These are phyloP conservation scores for Pangasianodon hypophthalmus DNA, from an alignment of 2,113 vertebrate genomes.

Conservation along the genomic window DNA sequence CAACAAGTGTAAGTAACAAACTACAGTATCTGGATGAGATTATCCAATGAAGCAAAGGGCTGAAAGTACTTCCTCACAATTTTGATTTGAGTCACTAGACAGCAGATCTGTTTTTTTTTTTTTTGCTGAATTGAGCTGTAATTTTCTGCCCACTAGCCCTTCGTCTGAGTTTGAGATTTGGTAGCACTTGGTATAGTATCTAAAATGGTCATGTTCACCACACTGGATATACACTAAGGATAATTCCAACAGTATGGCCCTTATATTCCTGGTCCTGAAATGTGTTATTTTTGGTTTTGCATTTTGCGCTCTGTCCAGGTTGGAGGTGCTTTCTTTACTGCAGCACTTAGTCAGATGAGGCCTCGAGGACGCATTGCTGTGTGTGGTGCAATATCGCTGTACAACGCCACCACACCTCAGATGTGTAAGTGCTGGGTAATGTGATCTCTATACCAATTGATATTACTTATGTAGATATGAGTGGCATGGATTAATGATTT, in stretches of 20 bases:
- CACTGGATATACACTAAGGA: not conserved
- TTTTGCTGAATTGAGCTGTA: not conserved
- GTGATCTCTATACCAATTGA: not conserved
- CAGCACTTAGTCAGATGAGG: constrained; percentile 83
- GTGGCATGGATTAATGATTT: not conserved
- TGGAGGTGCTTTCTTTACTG: constrained; percentile 79
- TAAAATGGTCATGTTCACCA: not conserved
- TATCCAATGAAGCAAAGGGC: not conserved
- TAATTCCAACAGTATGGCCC: not conserved
- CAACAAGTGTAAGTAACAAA: not conserved
- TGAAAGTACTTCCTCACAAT: not conserved
- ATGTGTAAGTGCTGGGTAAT: constrained; percentile 70
- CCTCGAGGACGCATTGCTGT: constrained; percentile 82
- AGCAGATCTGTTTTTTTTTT: not conserved
- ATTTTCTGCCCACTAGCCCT: not conserved
- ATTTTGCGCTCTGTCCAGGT: constrained; percentile 71
- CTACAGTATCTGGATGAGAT: not conserved
- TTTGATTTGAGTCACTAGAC: not conserved
- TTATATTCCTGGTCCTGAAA: not conserved
- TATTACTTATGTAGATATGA: not conserved
- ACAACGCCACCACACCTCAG: constrained; percentile 76
- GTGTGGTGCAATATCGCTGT: constrained; percentile 83
- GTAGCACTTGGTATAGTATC: not conserved
- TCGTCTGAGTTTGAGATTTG: not conserved
- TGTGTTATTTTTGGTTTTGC: not conserved